Evolutionary conservation across 2,888 invertebrate species (phyloP).

Genomic region (Lathronympha strigana): DNA sequence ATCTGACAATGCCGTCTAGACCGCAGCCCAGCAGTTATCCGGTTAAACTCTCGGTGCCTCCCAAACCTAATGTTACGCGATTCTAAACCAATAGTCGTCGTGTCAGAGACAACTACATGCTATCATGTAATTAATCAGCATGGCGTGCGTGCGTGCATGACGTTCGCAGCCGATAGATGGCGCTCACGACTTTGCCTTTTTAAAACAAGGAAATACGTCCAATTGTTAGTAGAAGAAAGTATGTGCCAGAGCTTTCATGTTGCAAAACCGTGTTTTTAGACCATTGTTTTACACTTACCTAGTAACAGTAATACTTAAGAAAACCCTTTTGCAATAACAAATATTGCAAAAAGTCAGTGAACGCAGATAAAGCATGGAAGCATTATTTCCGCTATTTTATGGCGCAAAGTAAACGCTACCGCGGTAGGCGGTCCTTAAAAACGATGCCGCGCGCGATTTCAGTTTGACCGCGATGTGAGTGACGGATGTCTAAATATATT

Average conservation of each 20-base stretch:
- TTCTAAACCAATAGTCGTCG: conserved; percentile 56
- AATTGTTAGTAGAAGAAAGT: conserved; percentile 19
- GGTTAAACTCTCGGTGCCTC: background rate
- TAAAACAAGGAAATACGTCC: conserved; percentile 12
- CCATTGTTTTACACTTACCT: background rate
- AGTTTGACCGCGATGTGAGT: too few relatives aligned
- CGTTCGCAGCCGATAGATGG: conserved; percentile 39
- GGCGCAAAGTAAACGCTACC: too few relatives aligned
- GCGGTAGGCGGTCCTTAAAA: too few relatives aligned
- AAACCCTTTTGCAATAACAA: too few relatives aligned
- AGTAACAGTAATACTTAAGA: too few relatives aligned
- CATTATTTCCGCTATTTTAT: too few relatives aligned
- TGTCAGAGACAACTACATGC: conserved; percentile 61
- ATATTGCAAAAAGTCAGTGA: too few relatives aligned
- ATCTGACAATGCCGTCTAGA: too few relatives aligned
- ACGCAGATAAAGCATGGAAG: too few relatives aligned
- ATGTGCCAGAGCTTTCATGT: background rate
- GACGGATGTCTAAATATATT: too few relatives aligned
- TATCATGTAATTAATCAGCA: conserved; percentile 72
- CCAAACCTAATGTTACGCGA: conserved; percentile 54
- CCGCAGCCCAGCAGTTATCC: background rate
- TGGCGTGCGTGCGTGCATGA: conserved; percentile 46
- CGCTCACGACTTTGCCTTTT: conserved; percentile 41
- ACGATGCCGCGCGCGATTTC: too few relatives aligned
- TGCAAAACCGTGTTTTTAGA: background rate